These are phyloP conservation scores for Notoglanidium macrostoma DNA, from an alignment of 2,797 vertebrate species.

Conservation along the genomic window DNA sequence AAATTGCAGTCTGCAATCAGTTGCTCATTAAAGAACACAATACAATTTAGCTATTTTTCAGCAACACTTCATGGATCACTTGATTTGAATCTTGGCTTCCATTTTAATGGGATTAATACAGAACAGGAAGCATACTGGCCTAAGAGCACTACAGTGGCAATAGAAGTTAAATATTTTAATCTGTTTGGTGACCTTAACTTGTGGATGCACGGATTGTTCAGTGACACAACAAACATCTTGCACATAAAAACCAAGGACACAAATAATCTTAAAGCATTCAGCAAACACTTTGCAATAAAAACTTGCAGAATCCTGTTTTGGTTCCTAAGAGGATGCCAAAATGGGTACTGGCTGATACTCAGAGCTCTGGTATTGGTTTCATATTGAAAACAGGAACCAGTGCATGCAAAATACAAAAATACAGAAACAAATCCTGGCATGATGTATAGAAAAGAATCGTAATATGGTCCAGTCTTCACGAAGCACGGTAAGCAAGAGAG, in stretches of 20 bases:
- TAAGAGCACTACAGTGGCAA: neutral
- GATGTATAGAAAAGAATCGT: neutral
- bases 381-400: neutral
- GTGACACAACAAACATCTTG: neutral
- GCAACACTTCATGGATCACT: neutral
- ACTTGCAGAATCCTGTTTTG: neutral
- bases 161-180: neutral
- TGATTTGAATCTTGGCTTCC: too few species aligned
- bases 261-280: neutral
- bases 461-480: neutral
- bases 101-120: neutral
- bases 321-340: neutral
- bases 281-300: neutral
- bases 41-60: neutral
- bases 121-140: too few species aligned
- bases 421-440: neutral
- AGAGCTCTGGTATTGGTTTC: neutral
- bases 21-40: neutral
- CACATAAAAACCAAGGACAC: neutral
- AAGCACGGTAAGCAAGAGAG: neutral
- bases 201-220: too few species aligned
- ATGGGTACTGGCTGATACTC: neutral
- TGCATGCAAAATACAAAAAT: neutral
- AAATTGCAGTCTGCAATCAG: constrained; percentile 51
- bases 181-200: neutral